phyloP scores from a whole-genome alignment of 2,888 invertebrate genomes.

The Scaptomyza reducta region DNA sequence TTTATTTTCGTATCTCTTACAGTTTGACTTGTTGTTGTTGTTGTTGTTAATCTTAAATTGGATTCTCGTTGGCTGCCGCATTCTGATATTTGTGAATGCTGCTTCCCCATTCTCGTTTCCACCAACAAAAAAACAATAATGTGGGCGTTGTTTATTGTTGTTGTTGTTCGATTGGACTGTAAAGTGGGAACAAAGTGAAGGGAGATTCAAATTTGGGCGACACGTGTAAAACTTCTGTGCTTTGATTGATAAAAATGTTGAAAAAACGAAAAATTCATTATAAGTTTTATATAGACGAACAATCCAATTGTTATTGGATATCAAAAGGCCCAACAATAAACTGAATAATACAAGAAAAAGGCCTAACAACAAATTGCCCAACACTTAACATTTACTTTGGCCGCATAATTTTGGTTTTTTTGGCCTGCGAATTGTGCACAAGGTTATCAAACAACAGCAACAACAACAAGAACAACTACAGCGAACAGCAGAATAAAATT shows the following conservation, averaged over 20 bases:
- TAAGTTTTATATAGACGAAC: no score
- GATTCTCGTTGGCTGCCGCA: conserved; percentile 45
- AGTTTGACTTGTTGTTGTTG: conserved; percentile 33
- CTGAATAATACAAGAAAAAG: conserved; percentile 27
- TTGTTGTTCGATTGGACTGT: conserved; percentile 31
- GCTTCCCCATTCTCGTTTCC: conserved; percentile 70
- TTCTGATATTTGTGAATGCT: conserved; percentile 45
- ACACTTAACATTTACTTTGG: conserved; percentile 76
- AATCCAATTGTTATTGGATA: conserved; percentile 40
- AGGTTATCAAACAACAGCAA: conserved; percentile 69
- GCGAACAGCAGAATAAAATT: conserved; percentile 53
- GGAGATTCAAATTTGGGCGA: conserved; percentile 41
- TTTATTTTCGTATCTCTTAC: conserved; percentile 76
- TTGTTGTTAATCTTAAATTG: conserved; percentile 53
- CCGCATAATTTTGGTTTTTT: conserved; percentile 53
- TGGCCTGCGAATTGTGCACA: conserved; percentile 74
- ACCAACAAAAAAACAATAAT: conserved; percentile 19
- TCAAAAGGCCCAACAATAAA: conserved; percentile 24
- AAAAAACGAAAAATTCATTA: conserved; percentile 32
- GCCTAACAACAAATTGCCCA: conserved; percentile 67
- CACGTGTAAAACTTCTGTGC: conserved; percentile 36
- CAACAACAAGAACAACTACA: conserved; percentile 25
- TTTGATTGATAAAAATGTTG: conserved; percentile 52
- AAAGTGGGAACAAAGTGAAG: conserved; percentile 69
- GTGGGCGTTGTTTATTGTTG: conserved; percentile 46